These are phyloP conservation scores for Spilarctia lutea DNA, from an alignment of 2,888 invertebrate genomes.

Conservation along the genomic window DNA sequence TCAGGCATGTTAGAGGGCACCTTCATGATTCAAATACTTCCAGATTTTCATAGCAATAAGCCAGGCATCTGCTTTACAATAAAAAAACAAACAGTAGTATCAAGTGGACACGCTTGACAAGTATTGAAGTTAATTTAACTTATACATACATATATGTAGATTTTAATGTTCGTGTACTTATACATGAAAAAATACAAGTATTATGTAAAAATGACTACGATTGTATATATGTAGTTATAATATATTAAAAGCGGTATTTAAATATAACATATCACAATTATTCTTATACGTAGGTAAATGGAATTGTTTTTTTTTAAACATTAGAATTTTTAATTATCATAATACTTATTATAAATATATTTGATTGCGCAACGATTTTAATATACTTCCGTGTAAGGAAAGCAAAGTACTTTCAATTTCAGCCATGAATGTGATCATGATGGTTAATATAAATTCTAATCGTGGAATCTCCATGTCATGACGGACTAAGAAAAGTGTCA, in stretches of 20 bases:
- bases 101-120: not conserved
- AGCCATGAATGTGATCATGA: constrained; percentile 19
- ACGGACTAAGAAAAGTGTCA: too few species aligned
- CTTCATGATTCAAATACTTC: not conserved
- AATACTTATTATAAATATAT: not conserved
- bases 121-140: not conserved
- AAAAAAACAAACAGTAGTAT: not conserved
- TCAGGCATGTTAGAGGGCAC: too few species aligned
- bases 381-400: constrained; percentile 7
- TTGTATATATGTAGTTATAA: not conserved
- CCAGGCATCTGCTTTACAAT: not conserved
- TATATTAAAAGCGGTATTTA: not conserved
- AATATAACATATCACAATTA: not conserved
- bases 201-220: not conserved
- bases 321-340: not conserved
- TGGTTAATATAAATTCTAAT: constrained; percentile 1
- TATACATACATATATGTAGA: not conserved
- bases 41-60: not conserved
- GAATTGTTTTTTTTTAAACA: not conserved
- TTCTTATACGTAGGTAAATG: not conserved
- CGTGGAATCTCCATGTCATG: not conserved
- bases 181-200: not conserved
- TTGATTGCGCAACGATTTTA: not conserved
- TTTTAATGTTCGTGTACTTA: not conserved
- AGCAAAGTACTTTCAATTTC: constrained; percentile 23